Evolutionary conservation across 2,888 invertebrate genomes (phyloP).

Genomic region (Hedychridium roseum): DNA sequence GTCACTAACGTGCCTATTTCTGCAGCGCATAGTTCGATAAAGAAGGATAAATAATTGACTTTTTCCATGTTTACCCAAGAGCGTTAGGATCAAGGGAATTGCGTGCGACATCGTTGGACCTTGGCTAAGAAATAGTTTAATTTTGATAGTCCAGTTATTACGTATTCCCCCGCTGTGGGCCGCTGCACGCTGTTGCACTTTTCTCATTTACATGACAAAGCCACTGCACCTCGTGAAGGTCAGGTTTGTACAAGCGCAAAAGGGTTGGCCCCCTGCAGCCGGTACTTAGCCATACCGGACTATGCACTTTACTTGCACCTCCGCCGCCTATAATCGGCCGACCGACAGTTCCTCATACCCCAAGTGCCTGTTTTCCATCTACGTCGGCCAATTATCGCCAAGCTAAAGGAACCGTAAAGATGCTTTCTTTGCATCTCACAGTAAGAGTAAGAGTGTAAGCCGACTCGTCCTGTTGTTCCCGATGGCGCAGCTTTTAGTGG

Average conservation of each 20-base stretch:
- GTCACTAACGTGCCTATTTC: too few relatives aligned
- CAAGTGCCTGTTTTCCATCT: too few relatives aligned
- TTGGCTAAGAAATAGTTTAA: constrained; percentile 9
- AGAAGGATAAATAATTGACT: not conserved
- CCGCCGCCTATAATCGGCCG: too few relatives aligned
- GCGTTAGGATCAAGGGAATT: not conserved
- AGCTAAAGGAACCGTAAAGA: too few relatives aligned
- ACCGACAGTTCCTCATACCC: too few relatives aligned
- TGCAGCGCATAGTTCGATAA: not conserved
- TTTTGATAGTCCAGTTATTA: constrained; percentile 12
- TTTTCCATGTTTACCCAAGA: not conserved
- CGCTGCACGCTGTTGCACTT: constrained; percentile 38
- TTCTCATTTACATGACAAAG: constrained; percentile 56
- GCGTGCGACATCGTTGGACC: constrained; percentile 2
- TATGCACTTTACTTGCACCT: constrained; percentile 33
- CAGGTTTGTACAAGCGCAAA: constrained; percentile 30
- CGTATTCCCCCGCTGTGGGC: not conserved
- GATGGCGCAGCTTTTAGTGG: too few relatives aligned
- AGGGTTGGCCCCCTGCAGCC: constrained; percentile 28
- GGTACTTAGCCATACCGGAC: constrained; percentile 14
- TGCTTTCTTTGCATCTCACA: too few relatives aligned
- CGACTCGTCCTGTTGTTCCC: too few relatives aligned
- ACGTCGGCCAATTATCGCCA: too few relatives aligned
- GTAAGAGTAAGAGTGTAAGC: too few relatives aligned
- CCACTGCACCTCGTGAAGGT: constrained; percentile 41